Evolutionary conservation across 2,113 vertebrate species (phyloP), one percentile per base, ranked within the genome.

Genomic region (Rana temporaria): DNA sequence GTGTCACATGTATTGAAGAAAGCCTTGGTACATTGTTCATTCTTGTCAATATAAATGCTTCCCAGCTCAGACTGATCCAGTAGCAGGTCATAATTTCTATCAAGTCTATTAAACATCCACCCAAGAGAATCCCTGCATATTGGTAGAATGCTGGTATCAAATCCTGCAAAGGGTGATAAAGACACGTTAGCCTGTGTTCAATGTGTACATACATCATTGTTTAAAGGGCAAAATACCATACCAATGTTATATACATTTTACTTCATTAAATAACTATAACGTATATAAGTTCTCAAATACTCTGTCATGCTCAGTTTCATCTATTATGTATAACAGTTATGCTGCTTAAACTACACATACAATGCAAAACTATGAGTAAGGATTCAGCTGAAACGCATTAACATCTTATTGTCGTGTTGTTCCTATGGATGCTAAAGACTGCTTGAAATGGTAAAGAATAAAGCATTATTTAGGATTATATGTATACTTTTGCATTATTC

Each of bases 91-190:
- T 97, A 97, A 92, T 99, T 98, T 0, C 93, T 96, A 85, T 99
- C 98, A 17, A 99, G 93, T 79, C 97, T 95, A 62, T 96, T 98
- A 91, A 99, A 99, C 96, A 99, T 99, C 98, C 98, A 99, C 15
- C 96, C 97, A 60, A 99, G 93, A 26, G 96, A 97, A 82, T 98
- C 97, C 88, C 96, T 97, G 85, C 97, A 99, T 87, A 97, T 93
- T 20, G 96, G 95, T 48, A 95, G 92, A 84, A 96, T 94, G 78
- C 95, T 96, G 15, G 95, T 94, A 86, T 98, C 97, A 83, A 97
- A 96, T 87, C 95, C 96, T 97, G 87, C 67, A n/a, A 48, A 87
- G 12, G 15, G 0, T 85, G 86, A 63, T 1, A 85, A 11, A 83
- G 81, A 56, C 53, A n/a, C 24, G 84, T 83, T 57, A 87, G 6